Base-by-base conservation (phyloP, 2,888 invertebrate species). In the Bembecia ichneumoniformis region DNA sequence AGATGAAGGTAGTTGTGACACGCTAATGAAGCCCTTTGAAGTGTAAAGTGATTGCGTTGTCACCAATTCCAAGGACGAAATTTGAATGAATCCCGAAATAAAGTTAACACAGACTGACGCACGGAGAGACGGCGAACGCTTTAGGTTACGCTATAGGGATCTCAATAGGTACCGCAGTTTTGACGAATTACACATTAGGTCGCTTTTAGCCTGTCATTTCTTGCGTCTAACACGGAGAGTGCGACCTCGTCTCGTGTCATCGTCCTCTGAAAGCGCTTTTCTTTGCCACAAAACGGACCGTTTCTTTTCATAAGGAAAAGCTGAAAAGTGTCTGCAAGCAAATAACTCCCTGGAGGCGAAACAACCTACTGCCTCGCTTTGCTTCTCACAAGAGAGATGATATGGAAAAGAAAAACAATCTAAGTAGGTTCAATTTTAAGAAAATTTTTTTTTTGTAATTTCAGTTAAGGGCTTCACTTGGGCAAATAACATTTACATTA, bases 271-370 rank as follows among this genome's bases (percentile, higher is more conserved):
- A 87, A 87, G 86, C 77, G 79, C 82, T 77, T 87, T 86, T 84
- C 83, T 84, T 82, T 73, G 71, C 82, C 82, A 80, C 83, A 84
- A 87, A 87, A 84, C 82, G 82, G 81, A 77, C 81, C 77, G 81
- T 84, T 86, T 83, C 87, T 86, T 86, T 86, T 86, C 86, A 87
- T 82, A 83, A 83, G 82, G 78, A 83, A 83, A 83, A 82, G 78
- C 81, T 86, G 82, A 83, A 86, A 86, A 86, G 84, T 86, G 87
- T 86, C 86, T 86, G 72, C 87, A 77, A 79, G 83, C 87, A 84
- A 83, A 86, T 84, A 83, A 81, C 81, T 87, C 86, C 86, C 87
- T 77, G 66, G 86, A 80, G 86, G 86, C 76, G 62, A 46, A 74
- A 78, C 79, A 76, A 74, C 83, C 83, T 77, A 84, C 83, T 84